Evolutionary conservation across 2,888 invertebrate species (phyloP), one percentile per base, ranked within the genome.

Genomic region (Drosophila meridiana): DNA sequence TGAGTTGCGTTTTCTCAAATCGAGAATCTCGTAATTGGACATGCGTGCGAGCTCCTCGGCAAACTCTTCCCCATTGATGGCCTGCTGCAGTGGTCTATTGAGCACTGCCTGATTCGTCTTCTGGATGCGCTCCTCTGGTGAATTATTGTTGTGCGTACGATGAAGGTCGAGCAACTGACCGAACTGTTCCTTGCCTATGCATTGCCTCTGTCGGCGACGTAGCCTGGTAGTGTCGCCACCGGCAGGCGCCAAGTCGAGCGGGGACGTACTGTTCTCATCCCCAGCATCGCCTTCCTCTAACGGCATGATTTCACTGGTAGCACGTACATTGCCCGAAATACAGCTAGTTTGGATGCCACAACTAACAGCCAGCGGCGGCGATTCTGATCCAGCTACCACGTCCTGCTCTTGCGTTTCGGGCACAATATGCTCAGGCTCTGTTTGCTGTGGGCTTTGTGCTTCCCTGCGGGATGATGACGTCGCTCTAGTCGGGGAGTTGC

Each of bases 1-100:
- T 14, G 91, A 92, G 57, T 89, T 90, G 1, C 90, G 90, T 63
- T 83, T 92, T 2, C 91, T 86, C 38, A 92, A 73, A 74, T 92
- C 91, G 6, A 92, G 67, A 63, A 91, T 90, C 61, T 92, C 87
- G 60, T 78, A 73, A 60, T 92, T 83, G 45, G 82, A 91, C 79
- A 92, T 80, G 3, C 85, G 79, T 5, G 68, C 60, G 61, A 91
- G 61, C 36, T 91, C 91, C 4, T 68, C 45, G 4, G 92, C 92
- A 53, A 89, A 90, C 47, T 72, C 57, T 65, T 92, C 92, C 5
- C 90, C 92, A 73, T 90, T 92, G 48, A 91, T 82, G 1, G 91
- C 80, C 9, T 66, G 66, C 32, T 73, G 71, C 0, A 83, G 78
- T 0, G 90, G 81, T 28, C 78, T 90, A 62, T 92, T 91, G 0